phyloP scores from a whole-genome alignment of 2,888 invertebrate species.

The Ypsolopha sequella region DNA sequence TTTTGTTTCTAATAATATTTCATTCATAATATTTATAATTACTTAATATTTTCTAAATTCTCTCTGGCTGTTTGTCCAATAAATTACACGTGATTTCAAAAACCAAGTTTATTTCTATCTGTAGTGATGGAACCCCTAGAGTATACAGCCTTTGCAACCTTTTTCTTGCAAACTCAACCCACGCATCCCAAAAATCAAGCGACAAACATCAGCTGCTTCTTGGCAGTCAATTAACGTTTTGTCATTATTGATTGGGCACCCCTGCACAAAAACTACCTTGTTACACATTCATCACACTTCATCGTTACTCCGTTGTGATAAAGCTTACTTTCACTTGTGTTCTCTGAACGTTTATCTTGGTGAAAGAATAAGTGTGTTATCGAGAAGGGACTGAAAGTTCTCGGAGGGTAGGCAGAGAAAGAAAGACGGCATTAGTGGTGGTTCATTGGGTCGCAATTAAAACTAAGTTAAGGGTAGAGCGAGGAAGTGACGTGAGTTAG shows the following conservation, averaged over 20 bases:
- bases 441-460: conserved; percentile 67
- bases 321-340: neutral
- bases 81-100: too few species aligned
- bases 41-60: too few species aligned
- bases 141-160: too few species aligned
- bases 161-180: neutral
- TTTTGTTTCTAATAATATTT: too few species aligned
- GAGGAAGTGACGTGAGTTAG: conserved; percentile 32
- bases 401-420: conserved; percentile 11
- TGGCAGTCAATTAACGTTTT: conserved; percentile 23
- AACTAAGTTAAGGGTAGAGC: conserved; percentile 28
- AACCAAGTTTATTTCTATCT: too few species aligned
- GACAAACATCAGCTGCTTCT: conserved; percentile 26
- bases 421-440: conserved; percentile 45
- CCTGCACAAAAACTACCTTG: conserved; percentile 3
- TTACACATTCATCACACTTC: neutral
- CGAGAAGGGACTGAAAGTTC: conserved; percentile 9
- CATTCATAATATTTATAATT: too few species aligned
- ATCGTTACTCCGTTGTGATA: neutral
- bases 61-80: too few species aligned
- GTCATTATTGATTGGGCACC: conserved; percentile 39
- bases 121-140: too few species aligned
- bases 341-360: neutral
- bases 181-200: neutral
- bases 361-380: conserved; percentile 23